Base-by-base conservation (phyloP, 1,140 invertebrate genomes). In the Drosophila sechellia region DNA sequence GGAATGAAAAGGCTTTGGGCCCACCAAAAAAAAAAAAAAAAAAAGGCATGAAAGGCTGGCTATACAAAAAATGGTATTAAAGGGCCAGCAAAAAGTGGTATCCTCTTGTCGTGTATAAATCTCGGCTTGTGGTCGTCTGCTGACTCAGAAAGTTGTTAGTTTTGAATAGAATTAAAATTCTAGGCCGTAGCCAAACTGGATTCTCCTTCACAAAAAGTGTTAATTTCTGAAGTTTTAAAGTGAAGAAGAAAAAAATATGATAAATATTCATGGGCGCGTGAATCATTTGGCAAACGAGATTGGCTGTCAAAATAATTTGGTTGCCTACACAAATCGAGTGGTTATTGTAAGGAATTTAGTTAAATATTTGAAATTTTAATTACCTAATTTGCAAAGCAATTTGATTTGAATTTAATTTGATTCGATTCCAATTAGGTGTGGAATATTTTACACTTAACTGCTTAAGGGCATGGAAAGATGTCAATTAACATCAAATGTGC, bases 201-300 rank as follows among this genome's bases (percentile, higher is more conserved):
- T 66, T 66, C 25, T 42, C 45, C 25, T 42, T 57, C 63, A 66
- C 58, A 46, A 68, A 64, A 43, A 64, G 64, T 68, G 64, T 68
- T 64, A 64, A 64, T 68, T 68, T 66, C 11, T 11, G 0, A 5
- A 34, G 27, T 65, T 61, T 66, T 35, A 27, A 49, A 60, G 22
- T 22, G 17, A 34, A 65, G 1, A 34, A 5, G 40, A 11, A 6
- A 27, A 39, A 22, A 17, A 49, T 63, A 34, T 50, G 27, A 61
- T 49, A 40, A 66, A 63, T 66, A 66, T 66, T 63, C 58, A 66
- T 66, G 37, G 3, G 55, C 10, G 10, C 13, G 43, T 66, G 63
- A 66, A 63, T 66, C 63, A 66, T 27, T 31, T 46, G 34, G 11
- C 35, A 10, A 35, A 64, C 22, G 2, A 64, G 27, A 20, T 45